A percentile compares a stretch with the other conserved stretches of the same genome.
Evolutionary conservation across 2,797 vertebrate species (phyloP).

Genomic region (Rhadinocentrus ornatus): DNA sequence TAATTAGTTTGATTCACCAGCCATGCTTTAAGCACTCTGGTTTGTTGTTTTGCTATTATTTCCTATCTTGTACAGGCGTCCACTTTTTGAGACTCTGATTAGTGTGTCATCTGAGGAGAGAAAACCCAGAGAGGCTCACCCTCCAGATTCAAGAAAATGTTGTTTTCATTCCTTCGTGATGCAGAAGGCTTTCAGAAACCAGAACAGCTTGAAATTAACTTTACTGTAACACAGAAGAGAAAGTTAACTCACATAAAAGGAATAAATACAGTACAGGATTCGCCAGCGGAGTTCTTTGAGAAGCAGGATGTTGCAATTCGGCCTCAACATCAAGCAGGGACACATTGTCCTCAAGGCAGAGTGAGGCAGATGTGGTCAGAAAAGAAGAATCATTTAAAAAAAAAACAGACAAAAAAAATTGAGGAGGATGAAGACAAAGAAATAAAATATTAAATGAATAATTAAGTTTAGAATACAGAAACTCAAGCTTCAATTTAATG

Average conservation of each 20-base stretch:
- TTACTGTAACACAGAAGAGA: constrained; percentile 44
- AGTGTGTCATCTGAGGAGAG: constrained; percentile 50
- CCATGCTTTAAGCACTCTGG: constrained; percentile 66
- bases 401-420: constrained; percentile 4
- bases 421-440: neutral
- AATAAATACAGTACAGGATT: constrained; percentile 42
- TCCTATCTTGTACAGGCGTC: constrained; percentile 53
- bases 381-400: neutral
- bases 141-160: constrained; percentile 47
- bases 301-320: constrained; percentile 31
- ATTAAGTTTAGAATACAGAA: constrained; percentile 10
- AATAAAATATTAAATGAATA: constrained; percentile 53
- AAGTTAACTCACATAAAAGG: constrained; percentile 53
- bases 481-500: neutral
- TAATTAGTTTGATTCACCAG: constrained; percentile 80
- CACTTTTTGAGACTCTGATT: constrained; percentile 58
- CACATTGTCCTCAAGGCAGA: constrained; percentile 19
- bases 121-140: constrained; percentile 25
- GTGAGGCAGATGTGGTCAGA: constrained; percentile 21
- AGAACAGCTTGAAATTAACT: constrained; percentile 60
- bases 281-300: constrained; percentile 28
- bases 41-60: constrained; percentile 76
- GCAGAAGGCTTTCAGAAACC: constrained; percentile 45
- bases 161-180: constrained; percentile 52
- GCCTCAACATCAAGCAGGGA: constrained; percentile 15